Percentiles rank a stretch among this genome's conserved stretches.
These are phyloP conservation scores for Acyrthosiphon pisum DNA, from an alignment of 1,140 invertebrate genomes.

Conservation along the genomic window DNA sequence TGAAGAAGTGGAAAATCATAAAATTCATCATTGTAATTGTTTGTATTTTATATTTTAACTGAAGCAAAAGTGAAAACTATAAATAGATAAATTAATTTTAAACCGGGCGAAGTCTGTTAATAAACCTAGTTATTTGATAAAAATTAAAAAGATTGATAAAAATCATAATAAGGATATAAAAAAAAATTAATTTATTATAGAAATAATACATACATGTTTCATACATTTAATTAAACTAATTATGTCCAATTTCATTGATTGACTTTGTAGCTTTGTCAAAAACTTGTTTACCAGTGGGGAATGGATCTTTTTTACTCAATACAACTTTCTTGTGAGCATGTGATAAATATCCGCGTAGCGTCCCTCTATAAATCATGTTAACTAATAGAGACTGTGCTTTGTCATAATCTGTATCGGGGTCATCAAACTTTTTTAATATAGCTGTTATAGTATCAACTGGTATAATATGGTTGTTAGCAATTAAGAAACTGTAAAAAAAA, in stretches of 20 bases:
- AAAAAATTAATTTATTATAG: background rate
- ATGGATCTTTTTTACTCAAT: constrained; percentile 95
- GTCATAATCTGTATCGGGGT: constrained; percentile 87
- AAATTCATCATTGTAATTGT: background rate
- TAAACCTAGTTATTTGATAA: background rate
- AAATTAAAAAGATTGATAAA: background rate
- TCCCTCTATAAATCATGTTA: constrained; percentile 94
- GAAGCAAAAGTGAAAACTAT: background rate
- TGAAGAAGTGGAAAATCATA: no score
- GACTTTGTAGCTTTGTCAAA: constrained; percentile 48
- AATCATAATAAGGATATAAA: background rate
- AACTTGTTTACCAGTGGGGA: constrained; percentile 69
- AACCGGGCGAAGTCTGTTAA: fast-evolving
- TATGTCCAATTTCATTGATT: constrained; percentile 50
- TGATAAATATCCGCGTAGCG: constrained; percentile 97
- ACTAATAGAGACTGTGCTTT: constrained; percentile 96
- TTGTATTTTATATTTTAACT: background rate
- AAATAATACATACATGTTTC: background rate
- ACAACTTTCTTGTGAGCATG: constrained; percentile 96
- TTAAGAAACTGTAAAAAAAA: constrained; percentile 70
- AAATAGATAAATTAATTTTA: background rate
- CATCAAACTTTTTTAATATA: constrained; percentile 80
- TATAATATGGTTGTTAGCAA: constrained; percentile 89
- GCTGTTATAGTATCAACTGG: constrained; percentile 82
- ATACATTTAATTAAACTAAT: constrained; percentile 10